Percentiles rank a stretch among this genome's conserved stretches.
Conservation (phyloP, 2,797 vertebrate species). For the Crenuchus spilurus region DNA sequence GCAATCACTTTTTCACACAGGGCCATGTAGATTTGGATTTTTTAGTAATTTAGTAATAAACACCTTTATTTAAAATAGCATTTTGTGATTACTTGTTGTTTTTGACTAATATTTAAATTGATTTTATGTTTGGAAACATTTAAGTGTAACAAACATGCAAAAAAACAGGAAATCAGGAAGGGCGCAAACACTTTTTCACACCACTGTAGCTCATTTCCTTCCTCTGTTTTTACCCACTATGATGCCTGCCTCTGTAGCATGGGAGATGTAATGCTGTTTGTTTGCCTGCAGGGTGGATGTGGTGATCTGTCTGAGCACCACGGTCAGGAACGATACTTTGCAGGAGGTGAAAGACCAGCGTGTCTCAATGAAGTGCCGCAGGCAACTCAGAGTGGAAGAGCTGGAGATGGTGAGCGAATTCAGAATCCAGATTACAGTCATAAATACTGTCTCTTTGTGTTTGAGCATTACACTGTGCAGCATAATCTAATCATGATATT, state of each 20-base stretch:
- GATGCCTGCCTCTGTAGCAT: not conserved
- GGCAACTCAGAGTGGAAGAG: conserved; percentile 94
- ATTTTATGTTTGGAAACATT: no score
- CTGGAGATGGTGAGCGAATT: conserved; percentile 89
- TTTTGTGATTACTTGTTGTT: not conserved
- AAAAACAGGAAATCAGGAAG: no score
- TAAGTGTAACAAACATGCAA: no score
- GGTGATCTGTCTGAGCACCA: conserved; percentile 95
- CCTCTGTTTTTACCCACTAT: not conserved
- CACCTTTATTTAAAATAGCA: not conserved
- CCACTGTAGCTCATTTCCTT: not conserved
- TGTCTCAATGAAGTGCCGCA: conserved; percentile 94
- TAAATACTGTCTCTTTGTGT: not conserved
- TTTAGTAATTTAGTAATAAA: no score
- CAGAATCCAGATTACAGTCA: not conserved
- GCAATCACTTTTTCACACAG: no score
- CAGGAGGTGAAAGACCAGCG: conserved; percentile 94
- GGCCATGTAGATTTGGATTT: no score
- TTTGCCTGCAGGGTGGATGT: conserved; percentile 87
- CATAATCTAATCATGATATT: not conserved
- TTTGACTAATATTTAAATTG: no score
- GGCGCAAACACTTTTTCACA: no score
- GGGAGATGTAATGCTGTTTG: not conserved
- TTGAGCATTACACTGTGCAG: not conserved
- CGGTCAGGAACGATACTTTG: conserved; percentile 93